Evolutionary conservation across 2,888 invertebrate species (phyloP), one percentile per base, ranked within the genome.

Genomic region (Anaspis maculata): DNA sequence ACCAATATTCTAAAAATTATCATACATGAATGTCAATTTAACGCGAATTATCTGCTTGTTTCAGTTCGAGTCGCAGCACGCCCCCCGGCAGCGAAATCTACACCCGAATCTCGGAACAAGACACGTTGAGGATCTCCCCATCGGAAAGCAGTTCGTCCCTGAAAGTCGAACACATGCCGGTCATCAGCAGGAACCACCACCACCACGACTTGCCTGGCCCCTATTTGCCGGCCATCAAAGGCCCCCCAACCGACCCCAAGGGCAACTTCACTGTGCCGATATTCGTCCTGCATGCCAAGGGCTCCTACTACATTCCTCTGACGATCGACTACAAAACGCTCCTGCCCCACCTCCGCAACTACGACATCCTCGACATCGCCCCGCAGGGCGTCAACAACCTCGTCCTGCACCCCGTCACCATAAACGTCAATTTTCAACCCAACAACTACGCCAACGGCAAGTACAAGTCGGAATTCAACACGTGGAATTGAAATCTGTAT

Each of bases 271-370:
- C 76, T 29, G 81, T 92, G 28, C 92, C 94, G 0, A 83, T 91
- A 22, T 94, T 94, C 63, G 91, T 89, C 2, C 69, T 94, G 21
- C 90, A 92, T 62, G 76, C 89, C n/a, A 79, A 82, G 43, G 91
- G 92, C 23, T 74, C 79, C 27, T 92, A 84, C 66, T 94, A 94
- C 68, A 76, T 94, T 32, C 92, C 94, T 1, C 66, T 92, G 39
- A 83, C 82, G 43, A 72, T 91, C 31, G 88, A 88, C 49, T 79
- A 81, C 52, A 73, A 80, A 29, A 70, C 81, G 21, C 61, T 90
- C 30, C 63, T 79, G 55, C 81, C 86, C 1, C 79, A 79, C 56
- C 66, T 85, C 13, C 77, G 77, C 27, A 69, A 74, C 3, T 68
- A 68, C 51, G 76, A 76, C 63, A 63, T 72, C 72, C 59, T 77